Conservation (phyloP, 37 sponge, comb jelly and placozoan genomes). For the Agelas oroides region DNA sequence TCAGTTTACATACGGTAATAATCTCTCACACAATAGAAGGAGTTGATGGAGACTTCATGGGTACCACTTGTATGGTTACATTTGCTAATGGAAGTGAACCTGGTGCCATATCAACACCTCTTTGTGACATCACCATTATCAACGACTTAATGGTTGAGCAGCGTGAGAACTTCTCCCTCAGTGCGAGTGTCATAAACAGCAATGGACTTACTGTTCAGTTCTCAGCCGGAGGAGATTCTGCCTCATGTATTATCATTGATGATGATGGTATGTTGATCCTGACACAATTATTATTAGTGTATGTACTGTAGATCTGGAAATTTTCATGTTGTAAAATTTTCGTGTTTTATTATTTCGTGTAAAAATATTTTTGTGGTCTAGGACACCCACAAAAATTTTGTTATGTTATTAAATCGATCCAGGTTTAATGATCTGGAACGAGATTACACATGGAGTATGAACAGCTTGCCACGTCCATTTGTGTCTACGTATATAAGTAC, state of each 20-base stretch:
- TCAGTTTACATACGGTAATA: not conserved
- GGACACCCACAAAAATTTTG: no score
- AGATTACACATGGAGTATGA: no score
- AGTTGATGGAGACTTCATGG: not conserved
- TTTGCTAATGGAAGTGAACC: constrained; percentile 11
- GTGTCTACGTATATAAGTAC: no score
- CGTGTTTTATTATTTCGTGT: no score
- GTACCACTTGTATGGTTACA: no score
- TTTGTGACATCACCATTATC: not conserved
- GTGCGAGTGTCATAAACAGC: not conserved
- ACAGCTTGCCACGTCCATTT: no score
- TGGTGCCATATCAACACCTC: not conserved
- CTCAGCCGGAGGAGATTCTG: not conserved
- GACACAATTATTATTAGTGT: no score
- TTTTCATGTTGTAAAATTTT: no score
- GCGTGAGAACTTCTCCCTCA: not conserved
- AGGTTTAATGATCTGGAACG: no score
- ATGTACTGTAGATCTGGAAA: no score
- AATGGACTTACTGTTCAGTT: not conserved
- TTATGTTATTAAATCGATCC: no score
- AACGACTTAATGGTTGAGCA: constrained; percentile 1
- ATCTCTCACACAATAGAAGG: not conserved
- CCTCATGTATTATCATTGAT: constrained; percentile 8
- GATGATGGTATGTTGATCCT: constrained; percentile 29
- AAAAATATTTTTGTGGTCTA: no score